A percentile compares a stretch with the other conserved stretches of the same genome.
Conservation (phyloP, 2,113 vertebrate genomes). For the Cathartes aura region DNA sequence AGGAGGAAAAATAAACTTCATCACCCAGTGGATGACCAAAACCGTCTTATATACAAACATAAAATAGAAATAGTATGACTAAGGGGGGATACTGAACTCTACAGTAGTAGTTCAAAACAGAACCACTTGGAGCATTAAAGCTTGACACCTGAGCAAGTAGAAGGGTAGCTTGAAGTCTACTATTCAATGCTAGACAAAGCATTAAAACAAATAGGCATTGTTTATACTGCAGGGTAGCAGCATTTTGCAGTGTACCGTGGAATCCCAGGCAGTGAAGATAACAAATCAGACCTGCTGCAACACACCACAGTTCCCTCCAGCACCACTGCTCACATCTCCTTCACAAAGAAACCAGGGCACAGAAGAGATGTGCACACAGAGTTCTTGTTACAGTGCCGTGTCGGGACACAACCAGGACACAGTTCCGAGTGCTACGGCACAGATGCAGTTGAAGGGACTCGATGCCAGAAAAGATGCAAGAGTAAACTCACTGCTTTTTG, state of each 20-base stretch:
- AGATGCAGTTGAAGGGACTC: neutral
- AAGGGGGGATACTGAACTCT: neutral
- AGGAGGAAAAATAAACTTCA: neutral
- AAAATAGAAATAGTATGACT: neutral
- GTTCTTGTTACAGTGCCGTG: rapidly evolving
- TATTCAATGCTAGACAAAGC: neutral
- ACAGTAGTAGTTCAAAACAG: neutral
- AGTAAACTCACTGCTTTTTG: neutral
- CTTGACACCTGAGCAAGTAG: neutral
- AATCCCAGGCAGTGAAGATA: neutral
- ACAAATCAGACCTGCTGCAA: neutral
- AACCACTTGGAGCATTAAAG: neutral
- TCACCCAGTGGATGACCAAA: neutral
- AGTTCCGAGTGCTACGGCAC: rapidly evolving
- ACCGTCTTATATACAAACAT: neutral
- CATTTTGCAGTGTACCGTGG: neutral
- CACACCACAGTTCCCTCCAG: neutral
- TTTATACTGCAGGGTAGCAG: neutral
- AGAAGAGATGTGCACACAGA: neutral
- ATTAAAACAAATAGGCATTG: neutral
- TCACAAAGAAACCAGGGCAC: neutral
- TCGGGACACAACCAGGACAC: neutral
- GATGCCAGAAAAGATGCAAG: neutral
- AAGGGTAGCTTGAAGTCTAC: neutral
- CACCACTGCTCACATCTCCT: neutral